phyloP scores from a whole-genome alignment of 2,888 invertebrate species.

The Nebria brevicollis region DNA sequence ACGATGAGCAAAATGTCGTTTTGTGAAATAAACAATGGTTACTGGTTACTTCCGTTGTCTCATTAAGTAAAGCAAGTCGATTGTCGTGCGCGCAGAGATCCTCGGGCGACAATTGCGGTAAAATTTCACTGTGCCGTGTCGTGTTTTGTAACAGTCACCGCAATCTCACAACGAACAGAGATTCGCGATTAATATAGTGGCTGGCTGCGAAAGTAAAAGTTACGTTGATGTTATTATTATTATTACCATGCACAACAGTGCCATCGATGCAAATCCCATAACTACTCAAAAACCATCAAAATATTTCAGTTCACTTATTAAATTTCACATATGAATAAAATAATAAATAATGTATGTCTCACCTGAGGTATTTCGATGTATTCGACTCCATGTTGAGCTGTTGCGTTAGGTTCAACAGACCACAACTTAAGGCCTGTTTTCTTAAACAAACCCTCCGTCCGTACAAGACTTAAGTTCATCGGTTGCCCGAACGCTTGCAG shows the following conservation, averaged over 20 bases:
- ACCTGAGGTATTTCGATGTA: slow-evolving; percentile 82
- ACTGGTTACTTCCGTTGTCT: background rate
- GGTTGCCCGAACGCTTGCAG: slow-evolving; percentile 84
- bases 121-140: background rate
- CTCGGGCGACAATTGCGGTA: background rate
- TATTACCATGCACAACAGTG: background rate
- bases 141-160: background rate
- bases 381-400: slow-evolving; percentile 80
- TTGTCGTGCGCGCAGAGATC: background rate
- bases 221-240: background rate
- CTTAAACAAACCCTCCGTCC: slow-evolving; percentile 81
- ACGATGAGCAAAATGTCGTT: background rate
- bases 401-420: slow-evolving; percentile 80
- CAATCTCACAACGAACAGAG: background rate
- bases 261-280: background rate
- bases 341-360: slow-evolving; percentile 58
- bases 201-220: background rate
- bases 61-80: background rate
- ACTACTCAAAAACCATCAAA: too few species aligned
- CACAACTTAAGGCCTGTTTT: slow-evolving; percentile 83
- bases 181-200: background rate
- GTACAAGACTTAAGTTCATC: slow-evolving; percentile 77
- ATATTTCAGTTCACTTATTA: too few species aligned
- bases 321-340: background rate
- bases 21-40: background rate